Conservation (phyloP, 2,113 vertebrate species). For the Etheostoma cragini region DNA sequence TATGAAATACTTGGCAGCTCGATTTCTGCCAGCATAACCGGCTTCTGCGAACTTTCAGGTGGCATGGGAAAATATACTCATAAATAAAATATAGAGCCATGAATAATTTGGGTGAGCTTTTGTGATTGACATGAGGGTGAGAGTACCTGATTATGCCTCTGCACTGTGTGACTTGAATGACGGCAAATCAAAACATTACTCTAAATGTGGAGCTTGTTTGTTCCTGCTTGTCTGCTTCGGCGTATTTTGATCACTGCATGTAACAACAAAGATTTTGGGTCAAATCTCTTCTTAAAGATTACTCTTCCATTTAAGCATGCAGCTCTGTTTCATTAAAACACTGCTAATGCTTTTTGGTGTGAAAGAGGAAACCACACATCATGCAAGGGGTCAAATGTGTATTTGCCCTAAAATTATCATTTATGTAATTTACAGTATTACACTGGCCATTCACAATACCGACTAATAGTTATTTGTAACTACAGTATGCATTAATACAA, state of each 20-base stretch:
- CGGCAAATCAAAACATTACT: constrained; percentile 72
- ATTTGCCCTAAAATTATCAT: constrained; percentile 22
- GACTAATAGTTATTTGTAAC: not conserved
- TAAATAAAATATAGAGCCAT: constrained; percentile 85
- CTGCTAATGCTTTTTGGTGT: constrained; percentile 17
- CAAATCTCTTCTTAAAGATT: constrained; percentile 41
- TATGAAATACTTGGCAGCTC: constrained; percentile 80
- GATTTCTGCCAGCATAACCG: constrained; percentile 76
- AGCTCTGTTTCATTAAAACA: constrained; percentile 21
- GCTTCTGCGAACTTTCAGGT: constrained; percentile 82
- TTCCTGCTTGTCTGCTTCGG: constrained; percentile 32
- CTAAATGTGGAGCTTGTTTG: constrained; percentile 41
- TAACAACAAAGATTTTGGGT: constrained; percentile 54
- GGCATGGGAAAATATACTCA: constrained; percentile 84
- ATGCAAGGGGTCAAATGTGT: constrained; percentile 24
- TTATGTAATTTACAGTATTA: constrained; percentile 5
- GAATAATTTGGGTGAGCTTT: constrained; percentile 84
- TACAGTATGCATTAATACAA: constrained; percentile 5
- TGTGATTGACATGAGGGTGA: constrained; percentile 84
- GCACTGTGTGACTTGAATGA: constrained; percentile 79
- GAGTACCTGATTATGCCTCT: constrained; percentile 80
- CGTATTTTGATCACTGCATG: constrained; percentile 61
- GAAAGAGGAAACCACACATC: not conserved
- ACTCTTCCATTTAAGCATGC: constrained; percentile 10
- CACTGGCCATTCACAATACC: not conserved